Base-by-base conservation (phyloP, 2,113 vertebrate genomes). In the Thamnaconus septentrionalis region DNA sequence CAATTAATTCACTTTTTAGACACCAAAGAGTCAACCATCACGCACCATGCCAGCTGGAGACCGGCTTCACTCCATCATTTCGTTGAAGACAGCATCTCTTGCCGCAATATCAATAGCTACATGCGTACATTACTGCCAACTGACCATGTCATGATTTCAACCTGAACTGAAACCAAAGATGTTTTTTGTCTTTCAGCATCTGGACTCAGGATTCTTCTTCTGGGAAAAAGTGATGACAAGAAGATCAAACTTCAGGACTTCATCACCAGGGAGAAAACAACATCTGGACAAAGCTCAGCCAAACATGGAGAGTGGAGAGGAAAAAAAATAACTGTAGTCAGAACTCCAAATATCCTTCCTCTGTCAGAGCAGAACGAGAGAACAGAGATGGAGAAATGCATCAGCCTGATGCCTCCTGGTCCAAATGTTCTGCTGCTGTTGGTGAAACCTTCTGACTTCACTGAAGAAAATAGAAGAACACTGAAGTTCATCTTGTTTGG, bases 351-450 rank as follows among this genome's bases (percentile, higher is more conserved):
- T 8, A 0, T 78, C 42, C 75, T 70, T 39, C 46, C 44, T 42
- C 0, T 39, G 8, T 0, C 51, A 4, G 0, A 0, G 0, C 3
- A 53, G 0, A 8, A 0, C 47, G 5, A 66, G 4, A 65, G 1
- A 53, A 3, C 59, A 0, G 40, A 58, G 4, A 49, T 82, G 1
- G 61, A 12, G 45, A 65, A 0, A 1, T 78, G 62, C 5, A 54
- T 61, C 0, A 12, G 9, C 10, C 11, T 11, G 1, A 75, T 73
- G 4, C 58, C 31, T 0, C 80, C 83, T 3, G 72, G 74, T 9
- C 83, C 79, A 18, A 79, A 78, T 50, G 45, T 61, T 3, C 3
- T 82, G 5, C 57, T 85, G 60, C 63, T 82, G 7, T 9, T 82
- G 8, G 65, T 76, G 3, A 71, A 71, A 0, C 69, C 75, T 8